Percentiles rank a stretch among this genome's conserved stretches.
Evolutionary conservation across 2,797 vertebrate species (phyloP).

Genomic region (Enteromius afrohamiltoni): DNA sequence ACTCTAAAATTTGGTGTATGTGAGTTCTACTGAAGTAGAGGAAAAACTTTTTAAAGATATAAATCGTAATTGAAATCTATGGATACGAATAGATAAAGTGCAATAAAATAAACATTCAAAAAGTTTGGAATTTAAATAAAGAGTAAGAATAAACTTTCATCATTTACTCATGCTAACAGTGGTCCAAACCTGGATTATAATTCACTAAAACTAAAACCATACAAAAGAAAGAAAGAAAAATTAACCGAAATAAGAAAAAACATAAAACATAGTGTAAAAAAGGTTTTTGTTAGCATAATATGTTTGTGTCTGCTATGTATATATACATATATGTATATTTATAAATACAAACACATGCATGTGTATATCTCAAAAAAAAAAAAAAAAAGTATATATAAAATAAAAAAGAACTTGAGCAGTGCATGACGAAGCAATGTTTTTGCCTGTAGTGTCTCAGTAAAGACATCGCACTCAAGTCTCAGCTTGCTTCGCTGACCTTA

Average conservation of each 20-base stretch:
- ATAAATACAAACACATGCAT: too few species aligned
- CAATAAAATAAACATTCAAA: neutral
- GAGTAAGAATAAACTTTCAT: neutral
- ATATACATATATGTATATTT: too few species aligned
- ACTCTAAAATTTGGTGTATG: neutral
- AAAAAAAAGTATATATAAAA: too few species aligned
- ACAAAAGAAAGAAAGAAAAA: neutral
- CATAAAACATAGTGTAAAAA: too few species aligned
- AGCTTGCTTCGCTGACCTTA: constrained; percentile 16
- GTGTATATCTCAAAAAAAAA: too few species aligned
- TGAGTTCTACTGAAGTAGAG: neutral
- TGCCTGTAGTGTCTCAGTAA: neutral
- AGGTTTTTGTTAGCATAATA: too few species aligned
- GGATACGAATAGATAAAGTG: neutral
- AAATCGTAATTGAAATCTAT: neutral
- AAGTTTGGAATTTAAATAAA: neutral
- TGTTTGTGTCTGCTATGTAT: too few species aligned
- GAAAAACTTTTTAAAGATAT: neutral
- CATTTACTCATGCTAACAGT: neutral
- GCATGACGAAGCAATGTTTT: neutral
- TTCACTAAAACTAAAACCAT: neutral
- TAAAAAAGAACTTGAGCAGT: neutral
- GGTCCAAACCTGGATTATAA: neutral
- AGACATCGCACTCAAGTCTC: neutral
- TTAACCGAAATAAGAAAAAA: neutral